Percentiles rank a stretch among this genome's conserved stretches.
Conservation (phyloP, 92 coral and sea anemone species). For the Siderastrea radians region DNA sequence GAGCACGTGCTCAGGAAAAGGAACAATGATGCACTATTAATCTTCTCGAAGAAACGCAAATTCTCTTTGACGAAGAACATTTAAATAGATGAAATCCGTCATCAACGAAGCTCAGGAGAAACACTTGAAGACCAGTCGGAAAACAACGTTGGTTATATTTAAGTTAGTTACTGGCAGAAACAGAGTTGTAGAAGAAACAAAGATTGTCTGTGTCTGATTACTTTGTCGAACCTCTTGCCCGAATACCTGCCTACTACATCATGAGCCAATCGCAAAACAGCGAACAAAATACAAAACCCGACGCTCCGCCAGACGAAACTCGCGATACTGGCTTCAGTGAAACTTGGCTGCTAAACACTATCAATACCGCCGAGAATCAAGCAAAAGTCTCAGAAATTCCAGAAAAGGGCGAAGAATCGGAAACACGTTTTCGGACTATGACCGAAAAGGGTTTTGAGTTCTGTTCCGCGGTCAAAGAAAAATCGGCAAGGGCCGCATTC, state of each 20-base stretch:
- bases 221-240: constrained; percentile 3
- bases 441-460: constrained; percentile 69
- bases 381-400: background rate
- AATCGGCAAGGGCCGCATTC: constrained; percentile 43
- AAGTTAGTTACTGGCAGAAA: constrained; percentile 22
- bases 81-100: background rate
- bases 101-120: background rate
- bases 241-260: too few relatives aligned
- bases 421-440: constrained; percentile 63
- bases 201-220: constrained; percentile 28
- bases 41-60: background rate
- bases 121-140: background rate
- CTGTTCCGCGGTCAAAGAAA: constrained; percentile 41
- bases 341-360: constrained; percentile 2
- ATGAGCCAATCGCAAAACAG: constrained; percentile 20
- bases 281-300: constrained; percentile 14
- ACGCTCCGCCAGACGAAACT: constrained; percentile 22
- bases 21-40: background rate
- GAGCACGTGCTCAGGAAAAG: constrained; percentile 28
- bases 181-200: constrained; percentile 18
- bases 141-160: background rate
- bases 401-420: constrained; percentile 19
- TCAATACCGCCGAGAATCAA: background rate
- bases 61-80: background rate
- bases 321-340: constrained; percentile 49